Evolutionary conservation across 2,113 vertebrate genomes (phyloP), one percentile per base, ranked within the genome.

Genomic region (Datnioides undecimradiatus): DNA sequence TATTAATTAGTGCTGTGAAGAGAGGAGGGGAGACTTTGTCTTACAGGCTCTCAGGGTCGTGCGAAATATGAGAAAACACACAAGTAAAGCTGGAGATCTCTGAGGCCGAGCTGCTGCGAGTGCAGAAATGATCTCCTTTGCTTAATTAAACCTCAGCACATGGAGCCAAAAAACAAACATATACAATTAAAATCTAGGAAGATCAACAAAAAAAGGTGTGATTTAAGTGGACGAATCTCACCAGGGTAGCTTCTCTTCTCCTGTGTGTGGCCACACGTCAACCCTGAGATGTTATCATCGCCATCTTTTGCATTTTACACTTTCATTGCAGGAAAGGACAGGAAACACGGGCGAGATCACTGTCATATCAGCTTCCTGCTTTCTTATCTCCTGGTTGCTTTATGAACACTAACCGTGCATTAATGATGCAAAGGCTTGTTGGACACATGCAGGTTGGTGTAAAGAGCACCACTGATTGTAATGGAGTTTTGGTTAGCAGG

Each of bases 151-250:
- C 60, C 40, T 45, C 60, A 11, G 17, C 1, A 2, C 29, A 17
- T 16, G 2, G 16, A 64, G 10, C 13, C 14, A 17, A 19, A 63
- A 6, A 23, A 23, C 63, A 8, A 23, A 49, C 21, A 8, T 8
- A 13, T 11, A n/a, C n/a, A n/a, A n/a, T n/a, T n/a, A n/a, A n/a
- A n/a, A n/a, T n/a, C n/a, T n/a, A n/a, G n/a, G n/a, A n/a, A 46
- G 1, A 17, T 5, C 6, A 10, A 27, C 1, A 19, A 8, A 43
- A 1, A 27, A 12, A n/a, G 21, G 21, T 36, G 2, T 0, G 31
- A 49, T 49, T 49, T 10, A 49, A 49, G 2, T 33, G 3, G 0
- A 17, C 1, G 6, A 6, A 0, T 45, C 38, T 55, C 48, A 59
- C 69, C n/a, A 1, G 29, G 3, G 0, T 11, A 33, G 19, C 6